Evolutionary conservation across 2,888 invertebrate species (phyloP).

Genomic region (Pristionchus mayeri): DNA sequence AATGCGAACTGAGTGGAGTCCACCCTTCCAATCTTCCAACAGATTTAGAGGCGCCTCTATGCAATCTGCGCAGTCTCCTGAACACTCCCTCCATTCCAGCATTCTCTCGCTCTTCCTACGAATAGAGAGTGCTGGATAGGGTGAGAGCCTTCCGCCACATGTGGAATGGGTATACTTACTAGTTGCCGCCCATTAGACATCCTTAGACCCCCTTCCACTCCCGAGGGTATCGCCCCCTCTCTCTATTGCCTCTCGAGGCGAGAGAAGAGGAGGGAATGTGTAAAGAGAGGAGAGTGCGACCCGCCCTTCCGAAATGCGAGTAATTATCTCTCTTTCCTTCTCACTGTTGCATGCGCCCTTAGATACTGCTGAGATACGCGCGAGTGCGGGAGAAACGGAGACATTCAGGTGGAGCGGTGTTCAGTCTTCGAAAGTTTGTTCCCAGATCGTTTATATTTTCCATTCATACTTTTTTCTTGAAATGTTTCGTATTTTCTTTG

Average conservation of each 20-base stretch:
- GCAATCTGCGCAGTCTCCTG: not conserved
- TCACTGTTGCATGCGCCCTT: not conserved
- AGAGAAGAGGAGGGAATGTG: not conserved
- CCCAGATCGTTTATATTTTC: too few species aligned
- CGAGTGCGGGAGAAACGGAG: not conserved
- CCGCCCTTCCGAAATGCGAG: not conserved
- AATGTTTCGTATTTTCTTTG: too few species aligned
- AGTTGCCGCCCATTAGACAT: conserved; percentile 15
- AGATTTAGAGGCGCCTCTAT: not conserved
- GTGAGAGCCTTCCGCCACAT: too few species aligned
- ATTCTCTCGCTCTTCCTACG: too few species aligned
- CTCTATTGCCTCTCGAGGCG: not conserved
- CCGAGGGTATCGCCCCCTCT: conserved; percentile 27
- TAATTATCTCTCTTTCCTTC: not conserved
- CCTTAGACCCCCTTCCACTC: not conserved
- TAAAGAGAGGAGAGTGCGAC: not conserved
- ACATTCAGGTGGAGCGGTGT: too few species aligned
- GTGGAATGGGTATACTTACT: not conserved
- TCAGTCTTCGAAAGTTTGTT: too few species aligned
- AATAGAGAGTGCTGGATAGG: too few species aligned
- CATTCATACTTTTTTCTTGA: too few species aligned
- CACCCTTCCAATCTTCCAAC: too few species aligned
- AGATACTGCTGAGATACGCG: conserved; percentile 1
- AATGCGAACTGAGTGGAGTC: too few species aligned
- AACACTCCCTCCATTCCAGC: not conserved